Evolutionary conservation across 2,888 invertebrate species (phyloP), one percentile per base, ranked within the genome.

Genomic region (Mimachlamys varia): DNA sequence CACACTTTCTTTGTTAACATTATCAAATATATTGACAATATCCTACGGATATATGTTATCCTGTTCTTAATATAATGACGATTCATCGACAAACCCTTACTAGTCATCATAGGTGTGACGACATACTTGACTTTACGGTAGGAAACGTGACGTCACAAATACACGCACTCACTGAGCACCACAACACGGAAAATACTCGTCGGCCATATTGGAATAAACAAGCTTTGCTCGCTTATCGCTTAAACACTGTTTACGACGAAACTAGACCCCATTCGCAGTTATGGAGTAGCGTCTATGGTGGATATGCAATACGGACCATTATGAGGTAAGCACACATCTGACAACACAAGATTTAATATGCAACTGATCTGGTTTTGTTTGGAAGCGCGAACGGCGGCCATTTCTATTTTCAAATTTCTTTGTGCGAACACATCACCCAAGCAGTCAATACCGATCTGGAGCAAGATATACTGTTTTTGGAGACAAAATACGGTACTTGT

Each of bases 371-470:
- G 15, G 12, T 76, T 76, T 76, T 76, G 76, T 76, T 76, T 19
- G 76, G 76, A 76, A 76, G 76, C 76, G 76, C 76, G 76, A 76
- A 76, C 76, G 76, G 76, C 76, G 76, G 76, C 76, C 76, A 76
- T 76, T 76, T 76, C 76, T 76, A 33, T 33, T 76, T 76, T 76
- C 76, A 76, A 76, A 76, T 76, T 76, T 76, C 76, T 76, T 76
- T 76, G 76, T 76, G 76, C 76, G 76, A 33, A 22, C 33, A 76
- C 76, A 76, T 76, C 76, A 33, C 33, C 76, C 76, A 76, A 76
- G 27, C 76, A 76, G 76, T 76, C 33, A 33, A 76, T 33, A 27
- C 7, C 33, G 27, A 76, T 76, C 27, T 15, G 4, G 27, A 0
- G 76, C 13, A 33, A 15, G n/a, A 17, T 53, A 1, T 0, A 1